Evolutionary conservation across 2,888 invertebrate genomes (phyloP).

Genomic region (Pharmacophagus antenor): DNA sequence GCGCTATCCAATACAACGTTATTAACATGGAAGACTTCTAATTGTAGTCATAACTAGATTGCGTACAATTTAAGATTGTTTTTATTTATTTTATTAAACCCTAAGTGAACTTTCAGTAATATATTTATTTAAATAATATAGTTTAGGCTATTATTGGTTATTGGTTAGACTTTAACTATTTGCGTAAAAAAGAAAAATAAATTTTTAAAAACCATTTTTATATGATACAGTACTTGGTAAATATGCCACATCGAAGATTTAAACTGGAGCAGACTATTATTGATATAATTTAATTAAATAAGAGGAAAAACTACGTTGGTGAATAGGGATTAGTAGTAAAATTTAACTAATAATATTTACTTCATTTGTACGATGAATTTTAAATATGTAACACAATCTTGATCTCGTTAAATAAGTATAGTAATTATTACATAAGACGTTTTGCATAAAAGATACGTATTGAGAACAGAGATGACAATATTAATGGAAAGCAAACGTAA

Average conservation of each 20-base stretch:
- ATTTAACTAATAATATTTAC: not conserved
- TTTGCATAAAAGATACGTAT: constrained; percentile 18
- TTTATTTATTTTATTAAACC: not conserved
- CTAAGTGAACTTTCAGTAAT: not conserved
- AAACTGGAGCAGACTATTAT: too few relatives aligned
- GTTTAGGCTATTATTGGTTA: too few relatives aligned
- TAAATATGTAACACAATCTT: not conserved
- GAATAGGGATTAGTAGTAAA: not conserved
- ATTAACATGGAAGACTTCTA: too few relatives aligned
- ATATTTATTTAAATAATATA: too few relatives aligned
- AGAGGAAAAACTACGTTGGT: not conserved
- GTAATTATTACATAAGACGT: constrained; percentile 18
- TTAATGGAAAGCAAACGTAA: constrained; percentile 24
- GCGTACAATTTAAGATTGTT: not conserved
- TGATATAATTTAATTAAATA: too few relatives aligned
- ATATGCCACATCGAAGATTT: too few relatives aligned
- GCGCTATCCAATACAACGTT: not conserved
- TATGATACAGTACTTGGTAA: too few relatives aligned
- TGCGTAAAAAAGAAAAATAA: not conserved
- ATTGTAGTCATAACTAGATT: too few relatives aligned
- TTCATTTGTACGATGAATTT: not conserved
- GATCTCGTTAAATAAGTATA: not conserved
- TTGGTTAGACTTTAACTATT: too few relatives aligned
- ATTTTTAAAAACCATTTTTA: not conserved
- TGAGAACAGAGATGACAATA: constrained; percentile 17